A percentile compares a stretch with the other conserved stretches of the same genome.
Conservation (phyloP, 2,797 vertebrate genomes). For the Crocodylus rhombifer region DNA sequence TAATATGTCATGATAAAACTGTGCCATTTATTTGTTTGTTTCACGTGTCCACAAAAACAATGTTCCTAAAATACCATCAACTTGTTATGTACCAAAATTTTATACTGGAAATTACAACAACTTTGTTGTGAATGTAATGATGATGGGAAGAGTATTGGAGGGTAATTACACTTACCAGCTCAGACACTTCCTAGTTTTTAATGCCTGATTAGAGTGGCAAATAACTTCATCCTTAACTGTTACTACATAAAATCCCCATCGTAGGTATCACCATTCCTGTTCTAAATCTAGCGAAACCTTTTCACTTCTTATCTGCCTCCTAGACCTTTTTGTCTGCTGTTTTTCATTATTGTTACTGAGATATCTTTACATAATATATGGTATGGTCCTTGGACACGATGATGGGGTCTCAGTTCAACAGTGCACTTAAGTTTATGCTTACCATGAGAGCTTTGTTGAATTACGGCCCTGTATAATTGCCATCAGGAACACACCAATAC, state of each 20-base stretch:
- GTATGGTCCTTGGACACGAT: not conserved
- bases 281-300: not conserved
- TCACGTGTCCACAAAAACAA: not conserved
- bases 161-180: not conserved
- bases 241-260: not conserved
- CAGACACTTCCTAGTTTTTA: not conserved
- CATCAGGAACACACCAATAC: not conserved
- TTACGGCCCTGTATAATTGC: not conserved
- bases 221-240: not conserved
- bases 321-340: rapidly evolving
- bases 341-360: not conserved
- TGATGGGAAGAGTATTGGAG: rapidly evolving
- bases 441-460: not conserved
- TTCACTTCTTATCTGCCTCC: not conserved
- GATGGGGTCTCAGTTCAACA: not conserved
- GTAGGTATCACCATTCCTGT: rapidly evolving
- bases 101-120: not conserved
- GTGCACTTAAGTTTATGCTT: not conserved
- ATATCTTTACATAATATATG: rapidly evolving
- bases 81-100: not conserved
- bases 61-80: not conserved
- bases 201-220: not conserved
- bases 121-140: rapidly evolving
- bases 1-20: not conserved
- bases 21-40: not conserved